phyloP scores from a whole-genome alignment of 2,888 invertebrate species.

The Drosophila limbata region DNA sequence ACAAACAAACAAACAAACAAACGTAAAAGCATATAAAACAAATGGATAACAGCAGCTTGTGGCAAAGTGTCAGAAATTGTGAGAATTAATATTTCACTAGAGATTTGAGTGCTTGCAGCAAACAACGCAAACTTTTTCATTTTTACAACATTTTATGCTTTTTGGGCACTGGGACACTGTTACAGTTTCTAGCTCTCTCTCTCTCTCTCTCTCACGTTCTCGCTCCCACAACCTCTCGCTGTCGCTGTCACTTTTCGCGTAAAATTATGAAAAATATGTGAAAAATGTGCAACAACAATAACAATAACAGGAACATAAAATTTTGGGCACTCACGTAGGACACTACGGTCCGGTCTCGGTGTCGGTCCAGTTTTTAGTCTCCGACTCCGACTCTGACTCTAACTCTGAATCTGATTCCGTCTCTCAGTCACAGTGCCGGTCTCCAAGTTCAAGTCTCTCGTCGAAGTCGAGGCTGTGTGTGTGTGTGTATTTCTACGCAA shows the following conservation, averaged over 20 bases:
- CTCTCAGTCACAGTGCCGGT: constrained; percentile 10
- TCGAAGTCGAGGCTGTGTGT: constrained; percentile 14
- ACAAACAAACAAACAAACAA: constrained; percentile 17
- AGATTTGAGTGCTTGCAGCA: constrained; percentile 66
- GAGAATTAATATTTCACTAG: constrained; percentile 78
- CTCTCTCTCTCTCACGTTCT: background rate
- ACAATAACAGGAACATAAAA: constrained; percentile 30
- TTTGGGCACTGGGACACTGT: constrained; percentile 27
- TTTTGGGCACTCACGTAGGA: constrained; percentile 35
- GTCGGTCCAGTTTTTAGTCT: constrained; percentile 17
- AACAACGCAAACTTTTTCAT: constrained; percentile 52
- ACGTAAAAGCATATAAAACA: constrained; percentile 16
- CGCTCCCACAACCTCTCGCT: background rate
- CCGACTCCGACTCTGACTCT: background rate
- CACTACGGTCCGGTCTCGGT: constrained; percentile 32
- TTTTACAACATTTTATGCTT: constrained; percentile 45
- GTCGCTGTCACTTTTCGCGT: constrained; percentile 38
- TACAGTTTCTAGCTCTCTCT: constrained; percentile 6
- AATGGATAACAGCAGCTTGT: constrained; percentile 39
- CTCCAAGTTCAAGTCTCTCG: constrained; percentile 50
- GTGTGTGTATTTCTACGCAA: constrained; percentile 30
- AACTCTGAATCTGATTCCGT: background rate
- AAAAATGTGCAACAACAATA: constrained; percentile 53
- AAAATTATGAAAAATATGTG: constrained; percentile 78
- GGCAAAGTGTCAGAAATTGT: constrained; percentile 75